phyloP scores from a whole-genome alignment of 1,140 invertebrate species.

The Lucilia sericata region DNA sequence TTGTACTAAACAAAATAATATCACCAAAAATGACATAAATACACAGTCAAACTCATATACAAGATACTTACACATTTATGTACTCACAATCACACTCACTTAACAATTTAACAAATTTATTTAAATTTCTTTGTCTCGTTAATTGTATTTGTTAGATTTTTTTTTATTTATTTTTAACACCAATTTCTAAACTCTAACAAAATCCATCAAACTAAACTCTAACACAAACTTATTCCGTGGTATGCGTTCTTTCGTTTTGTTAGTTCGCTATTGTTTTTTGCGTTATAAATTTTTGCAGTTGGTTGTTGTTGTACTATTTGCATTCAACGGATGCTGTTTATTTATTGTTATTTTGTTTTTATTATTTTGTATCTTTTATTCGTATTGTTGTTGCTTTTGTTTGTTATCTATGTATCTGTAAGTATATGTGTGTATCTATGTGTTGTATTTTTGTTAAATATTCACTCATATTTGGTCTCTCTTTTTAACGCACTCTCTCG shows the following conservation, averaged over 20 bases:
- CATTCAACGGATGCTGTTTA: constrained; percentile 27
- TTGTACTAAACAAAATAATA: too few species aligned
- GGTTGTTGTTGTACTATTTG: background rate
- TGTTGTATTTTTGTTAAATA: too few species aligned
- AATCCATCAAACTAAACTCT: background rate
- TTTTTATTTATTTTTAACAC: background rate
- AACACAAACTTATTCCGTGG: background rate
- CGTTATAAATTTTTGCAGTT: background rate
- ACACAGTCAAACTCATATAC: too few species aligned
- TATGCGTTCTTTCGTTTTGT: background rate
- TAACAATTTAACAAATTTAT: background rate
- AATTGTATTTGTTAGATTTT: background rate
- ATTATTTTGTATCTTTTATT: background rate
- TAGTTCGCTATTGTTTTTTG: background rate
- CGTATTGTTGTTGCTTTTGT: background rate
- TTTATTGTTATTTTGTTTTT: background rate
- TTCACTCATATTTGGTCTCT: too few species aligned
- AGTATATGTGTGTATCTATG: too few species aligned
- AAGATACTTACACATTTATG: background rate
- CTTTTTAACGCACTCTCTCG: too few species aligned
- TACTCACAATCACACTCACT: background rate
- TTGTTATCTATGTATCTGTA: background rate
- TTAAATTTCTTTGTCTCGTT: background rate
- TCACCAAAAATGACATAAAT: too few species aligned
- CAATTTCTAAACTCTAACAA: background rate